A percentile compares a stretch with the other conserved stretches of the same genome.
phyloP scores from a whole-genome alignment of 2,113 vertebrate species.

The Sinocyclocheilus grahami region DNA sequence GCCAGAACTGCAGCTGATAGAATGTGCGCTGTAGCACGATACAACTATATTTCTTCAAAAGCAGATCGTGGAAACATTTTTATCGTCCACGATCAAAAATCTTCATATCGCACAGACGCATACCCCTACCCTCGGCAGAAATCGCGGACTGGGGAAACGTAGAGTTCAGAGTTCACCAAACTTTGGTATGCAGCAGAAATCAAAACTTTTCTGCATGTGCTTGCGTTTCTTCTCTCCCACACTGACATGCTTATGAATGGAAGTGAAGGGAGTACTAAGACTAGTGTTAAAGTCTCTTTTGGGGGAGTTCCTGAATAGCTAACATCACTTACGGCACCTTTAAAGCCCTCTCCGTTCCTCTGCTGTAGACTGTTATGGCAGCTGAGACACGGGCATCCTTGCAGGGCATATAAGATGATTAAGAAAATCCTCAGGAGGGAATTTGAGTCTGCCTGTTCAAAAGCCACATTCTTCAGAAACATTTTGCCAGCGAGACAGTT shows the following conservation, averaged over 20 bases:
- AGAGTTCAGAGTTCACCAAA: background rate
- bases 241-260: background rate
- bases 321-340: background rate
- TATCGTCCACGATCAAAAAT: too few relatives aligned
- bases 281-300: conserved; percentile 11
- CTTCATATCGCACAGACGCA: too few relatives aligned
- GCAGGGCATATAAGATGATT: conserved; percentile 24
- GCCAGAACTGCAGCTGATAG: too few relatives aligned
- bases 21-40: too few relatives aligned
- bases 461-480: conserved; percentile 29
- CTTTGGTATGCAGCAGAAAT: background rate
- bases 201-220: background rate
- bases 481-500: conserved; percentile 24
- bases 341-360: background rate
- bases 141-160: too few relatives aligned
- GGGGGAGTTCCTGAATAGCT: conserved; percentile 16
- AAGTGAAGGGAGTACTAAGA: conserved; percentile 7
- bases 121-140: too few relatives aligned
- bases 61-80: too few relatives aligned
- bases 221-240: background rate
- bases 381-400: conserved; percentile 15
- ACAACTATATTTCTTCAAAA: too few relatives aligned
- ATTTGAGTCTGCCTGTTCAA: conserved; percentile 24
- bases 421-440: conserved; percentile 37
- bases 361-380: conserved; percentile 39